These are phyloP conservation scores for Drosophila teissieri DNA, from an alignment of 1,140 invertebrate species.

Conservation along the genomic window DNA sequence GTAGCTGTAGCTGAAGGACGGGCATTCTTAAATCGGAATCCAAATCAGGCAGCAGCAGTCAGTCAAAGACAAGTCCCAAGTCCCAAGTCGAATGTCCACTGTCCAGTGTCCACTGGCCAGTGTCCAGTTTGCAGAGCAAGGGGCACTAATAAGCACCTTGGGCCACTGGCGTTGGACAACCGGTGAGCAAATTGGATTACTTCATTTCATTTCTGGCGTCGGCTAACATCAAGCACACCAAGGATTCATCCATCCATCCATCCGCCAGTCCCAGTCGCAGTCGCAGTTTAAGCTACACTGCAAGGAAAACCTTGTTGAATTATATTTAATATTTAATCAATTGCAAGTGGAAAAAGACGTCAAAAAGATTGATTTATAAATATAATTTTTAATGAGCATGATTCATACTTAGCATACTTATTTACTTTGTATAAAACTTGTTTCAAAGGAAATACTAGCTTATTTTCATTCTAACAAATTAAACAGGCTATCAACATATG, in stretches of 20 bases:
- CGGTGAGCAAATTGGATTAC: conserved; percentile 78
- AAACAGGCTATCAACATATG: too few species aligned
- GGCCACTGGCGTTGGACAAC: conserved; percentile 67
- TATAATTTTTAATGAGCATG: too few species aligned
- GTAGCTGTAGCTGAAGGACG: background rate
- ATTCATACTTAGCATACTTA: too few species aligned
- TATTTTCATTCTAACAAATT: too few species aligned
- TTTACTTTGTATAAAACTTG: too few species aligned
- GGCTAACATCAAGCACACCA: conserved; percentile 52
- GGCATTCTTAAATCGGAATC: conserved; percentile 1
- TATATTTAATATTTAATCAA: too few species aligned
- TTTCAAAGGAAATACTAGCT: too few species aligned
- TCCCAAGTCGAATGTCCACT: too few species aligned
- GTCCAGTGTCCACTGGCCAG: background rate
- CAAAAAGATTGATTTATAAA: too few species aligned
- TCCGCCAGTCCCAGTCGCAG: background rate
- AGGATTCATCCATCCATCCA: conserved; percentile 9
- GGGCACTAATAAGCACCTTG: conserved; percentile 73
- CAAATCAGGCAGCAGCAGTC: conserved; percentile 44
- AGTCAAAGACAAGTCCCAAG: conserved; percentile 15
- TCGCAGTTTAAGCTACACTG: conserved; percentile 10
- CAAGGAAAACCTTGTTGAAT: background rate
- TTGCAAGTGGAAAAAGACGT: too few species aligned
- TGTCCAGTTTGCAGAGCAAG: background rate
- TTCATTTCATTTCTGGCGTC: conserved; percentile 67